Conservation (phyloP, 2,113 vertebrate genomes). For the Megaptera novaeangliae region DNA sequence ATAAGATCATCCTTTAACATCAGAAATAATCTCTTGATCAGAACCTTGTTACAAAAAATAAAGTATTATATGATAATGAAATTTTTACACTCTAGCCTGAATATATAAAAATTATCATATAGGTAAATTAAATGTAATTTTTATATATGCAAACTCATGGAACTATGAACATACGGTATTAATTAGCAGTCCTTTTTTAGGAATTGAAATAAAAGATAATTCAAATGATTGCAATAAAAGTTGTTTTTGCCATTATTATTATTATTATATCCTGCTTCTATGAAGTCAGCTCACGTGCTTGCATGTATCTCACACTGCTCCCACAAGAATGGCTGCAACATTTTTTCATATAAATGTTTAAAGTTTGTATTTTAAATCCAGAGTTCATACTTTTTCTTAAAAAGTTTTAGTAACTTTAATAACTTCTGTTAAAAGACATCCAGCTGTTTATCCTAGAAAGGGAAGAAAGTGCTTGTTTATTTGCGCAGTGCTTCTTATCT, state of each 20-base stretch:
- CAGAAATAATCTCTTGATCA: not conserved
- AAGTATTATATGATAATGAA: not conserved
- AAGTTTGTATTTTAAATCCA: not conserved
- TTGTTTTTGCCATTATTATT: not conserved
- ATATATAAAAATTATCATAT: not conserved
- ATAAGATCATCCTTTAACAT: not conserved
- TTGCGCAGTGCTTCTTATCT: not conserved
- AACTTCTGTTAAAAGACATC: not conserved
- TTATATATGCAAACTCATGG: not conserved
- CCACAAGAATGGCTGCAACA: not conserved
- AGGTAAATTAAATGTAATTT: not conserved
- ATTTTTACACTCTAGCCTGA: not conserved
- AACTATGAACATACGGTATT: not conserved
- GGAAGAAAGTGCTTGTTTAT: not conserved
- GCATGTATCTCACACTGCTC: not conserved
- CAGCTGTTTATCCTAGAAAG: not conserved
- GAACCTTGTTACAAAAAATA: not conserved
- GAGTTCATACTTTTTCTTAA: not conserved
- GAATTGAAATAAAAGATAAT: not conserved
- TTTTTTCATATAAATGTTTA: not conserved
- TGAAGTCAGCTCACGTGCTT: not conserved
- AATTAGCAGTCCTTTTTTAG: not conserved
- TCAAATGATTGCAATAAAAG: not conserved
- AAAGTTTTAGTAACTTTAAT: not conserved
- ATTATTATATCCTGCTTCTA: not conserved